Conservation (phyloP, 2,797 vertebrate species). For the Astyanax mexicanus region DNA sequence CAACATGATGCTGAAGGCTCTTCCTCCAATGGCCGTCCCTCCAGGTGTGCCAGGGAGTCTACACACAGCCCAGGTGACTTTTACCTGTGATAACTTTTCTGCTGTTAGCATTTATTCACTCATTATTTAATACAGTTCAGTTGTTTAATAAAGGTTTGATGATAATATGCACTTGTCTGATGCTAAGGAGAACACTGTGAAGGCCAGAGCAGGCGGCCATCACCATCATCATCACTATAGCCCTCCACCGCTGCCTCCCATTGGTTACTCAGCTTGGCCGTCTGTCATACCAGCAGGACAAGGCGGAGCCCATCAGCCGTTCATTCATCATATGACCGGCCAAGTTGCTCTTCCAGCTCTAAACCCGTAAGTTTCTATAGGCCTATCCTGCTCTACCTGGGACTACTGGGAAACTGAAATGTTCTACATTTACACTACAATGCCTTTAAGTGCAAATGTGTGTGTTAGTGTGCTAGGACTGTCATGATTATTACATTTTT, state of each 20-base stretch:
- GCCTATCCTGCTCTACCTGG: no score
- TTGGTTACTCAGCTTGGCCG: slow-evolving; percentile 70
- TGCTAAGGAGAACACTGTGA: slow-evolving; percentile 68
- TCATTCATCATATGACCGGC: slow-evolving; percentile 55
- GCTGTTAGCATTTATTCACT: background rate
- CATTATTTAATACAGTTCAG: background rate
- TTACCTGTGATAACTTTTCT: no score
- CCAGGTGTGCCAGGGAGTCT: slow-evolving; percentile 44
- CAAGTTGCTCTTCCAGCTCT: slow-evolving; percentile 65
- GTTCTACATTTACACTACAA: no score
- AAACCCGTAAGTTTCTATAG: slow-evolving; percentile 65
- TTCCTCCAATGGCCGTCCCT: slow-evolving; percentile 63
- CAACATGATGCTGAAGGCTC: slow-evolving; percentile 88
- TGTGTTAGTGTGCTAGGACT: no score
- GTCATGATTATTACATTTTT: no score
- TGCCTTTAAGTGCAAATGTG: background rate
- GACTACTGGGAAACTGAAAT: no score
- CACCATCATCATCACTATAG: slow-evolving; percentile 86
- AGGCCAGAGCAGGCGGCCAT: slow-evolving; percentile 68
- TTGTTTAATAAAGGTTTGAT: background rate
- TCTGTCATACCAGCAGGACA: slow-evolving; percentile 61
- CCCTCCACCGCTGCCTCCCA: slow-evolving; percentile 61
- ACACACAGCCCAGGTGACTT: slow-evolving; percentile 59
- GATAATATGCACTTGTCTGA: background rate
- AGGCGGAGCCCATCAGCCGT: slow-evolving; percentile 62